These are phyloP conservation scores for Sturmia bella DNA, from an alignment of 2,888 invertebrate species.

Conservation along the genomic window DNA sequence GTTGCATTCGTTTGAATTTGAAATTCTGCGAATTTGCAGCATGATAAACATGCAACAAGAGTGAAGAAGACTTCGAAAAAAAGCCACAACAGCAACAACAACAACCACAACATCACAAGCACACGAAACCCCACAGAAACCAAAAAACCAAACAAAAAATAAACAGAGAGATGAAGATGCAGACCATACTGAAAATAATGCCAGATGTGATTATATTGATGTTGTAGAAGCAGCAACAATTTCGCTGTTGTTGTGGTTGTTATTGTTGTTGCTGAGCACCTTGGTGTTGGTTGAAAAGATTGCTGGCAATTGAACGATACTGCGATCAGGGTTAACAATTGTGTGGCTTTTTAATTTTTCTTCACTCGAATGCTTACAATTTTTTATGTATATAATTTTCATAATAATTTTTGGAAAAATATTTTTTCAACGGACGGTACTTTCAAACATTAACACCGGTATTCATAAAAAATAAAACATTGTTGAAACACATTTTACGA, in stretches of 20 bases:
- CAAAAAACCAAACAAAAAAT: background rate
- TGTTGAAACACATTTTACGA: too few species aligned
- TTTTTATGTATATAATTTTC: too few species aligned
- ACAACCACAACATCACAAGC: constrained; percentile 1
- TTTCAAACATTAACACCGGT: too few species aligned
- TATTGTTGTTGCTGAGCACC: constrained; percentile 24
- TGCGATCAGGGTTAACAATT: constrained; percentile 48
- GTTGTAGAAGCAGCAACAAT: constrained; percentile 43
- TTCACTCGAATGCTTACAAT: too few species aligned
- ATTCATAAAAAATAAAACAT: too few species aligned
- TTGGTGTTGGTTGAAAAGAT: constrained; percentile 24
- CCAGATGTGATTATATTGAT: constrained; percentile 71
- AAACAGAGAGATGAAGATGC: constrained; percentile 60
- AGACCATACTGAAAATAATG: constrained; percentile 67
- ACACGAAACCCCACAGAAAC: background rate
- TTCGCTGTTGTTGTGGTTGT: constrained; percentile 34
- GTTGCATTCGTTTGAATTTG: constrained; percentile 78
- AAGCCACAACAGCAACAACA: background rate
- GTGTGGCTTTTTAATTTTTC: background rate
- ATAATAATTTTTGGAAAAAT: too few species aligned
- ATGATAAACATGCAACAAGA: constrained; percentile 70
- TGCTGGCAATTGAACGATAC: constrained; percentile 46
- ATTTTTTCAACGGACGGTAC: too few species aligned
- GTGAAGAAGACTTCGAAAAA: constrained; percentile 60
- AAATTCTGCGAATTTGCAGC: constrained; percentile 77